Base-by-base conservation (phyloP, 2,888 invertebrate genomes). In the Phortica magna region DNA sequence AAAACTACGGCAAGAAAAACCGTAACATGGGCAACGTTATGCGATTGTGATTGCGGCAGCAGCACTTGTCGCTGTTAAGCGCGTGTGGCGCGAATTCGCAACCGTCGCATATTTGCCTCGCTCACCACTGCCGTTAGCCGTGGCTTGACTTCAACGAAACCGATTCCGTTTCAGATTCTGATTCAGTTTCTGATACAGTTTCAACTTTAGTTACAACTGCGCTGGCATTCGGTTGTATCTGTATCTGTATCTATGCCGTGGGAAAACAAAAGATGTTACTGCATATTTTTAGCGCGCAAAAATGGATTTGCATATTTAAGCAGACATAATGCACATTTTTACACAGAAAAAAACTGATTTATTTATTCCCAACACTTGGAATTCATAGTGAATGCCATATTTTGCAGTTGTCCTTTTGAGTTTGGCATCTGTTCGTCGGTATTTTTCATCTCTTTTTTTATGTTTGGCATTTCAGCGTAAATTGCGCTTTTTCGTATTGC, bases 241-340 rank as follows among this genome's bases (percentile, higher is more conserved):
- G 10, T 48, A 48, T 48, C 48, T 48, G 48, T 14, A 48, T 9
- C 48, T 12, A 9, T 48, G 48, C 78, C 81, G 87, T 88, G 88
- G 84, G 87, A 87, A 87, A 80, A 82, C 81, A 80, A 80, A 86
- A 83, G 85, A 83, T 88, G 83, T 76, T 81, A 76, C 79, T 80
- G 80, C 79, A 77, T 81, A 82, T 80, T 81, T 82, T 84, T 79
- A 65, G 78, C 73, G 17, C 68, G 61, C 72, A 78, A 74, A 79
- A 77, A 81, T 77, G 79, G 83, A 87, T 87, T 87, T 87, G 84
- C 84, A 84, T 87, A 84, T 80, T 84, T 84, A 80, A 86, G 77
- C 79, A 79, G 75, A 67, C 57, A 71, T 64, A 71, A 74, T 68
- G 73, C 77, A 77, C 73, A 73, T 75, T 61, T 76, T 75, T 57